These are phyloP conservation scores for Tineola bisselliella DNA, from an alignment of 2,888 invertebrate genomes.

Conservation along the genomic window DNA sequence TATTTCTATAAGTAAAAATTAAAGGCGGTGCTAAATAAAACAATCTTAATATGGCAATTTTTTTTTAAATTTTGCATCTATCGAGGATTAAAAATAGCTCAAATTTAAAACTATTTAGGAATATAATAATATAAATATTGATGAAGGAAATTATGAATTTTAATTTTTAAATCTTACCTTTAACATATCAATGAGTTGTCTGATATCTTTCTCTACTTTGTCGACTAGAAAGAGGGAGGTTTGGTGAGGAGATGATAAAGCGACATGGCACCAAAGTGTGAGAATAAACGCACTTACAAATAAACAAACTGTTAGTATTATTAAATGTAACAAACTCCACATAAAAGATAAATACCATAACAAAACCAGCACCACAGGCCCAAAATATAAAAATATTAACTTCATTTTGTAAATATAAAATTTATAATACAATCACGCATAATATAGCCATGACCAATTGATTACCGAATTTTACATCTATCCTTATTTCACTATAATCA, in stretches of 20 bases:
- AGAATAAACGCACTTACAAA: constrained; percentile 38
- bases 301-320: constrained; percentile 35
- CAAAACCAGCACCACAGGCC: background rate
- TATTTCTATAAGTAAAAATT: no score
- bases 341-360: constrained; percentile 35
- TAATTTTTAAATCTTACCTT: constrained; percentile 50
- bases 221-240: constrained; percentile 68
- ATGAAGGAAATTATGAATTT: no score
- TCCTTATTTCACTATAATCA: background rate
- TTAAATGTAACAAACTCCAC: constrained; percentile 40
- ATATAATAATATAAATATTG: no score
- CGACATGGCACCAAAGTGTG: constrained; percentile 71
- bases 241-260: constrained; percentile 72
- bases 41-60: no score
- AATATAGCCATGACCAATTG: background rate
- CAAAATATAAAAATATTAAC: background rate
- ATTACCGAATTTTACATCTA: background rate
- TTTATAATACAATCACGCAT: background rate
- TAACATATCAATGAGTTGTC: constrained; percentile 68
- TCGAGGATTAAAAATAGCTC: no score
- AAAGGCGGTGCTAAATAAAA: background rate
- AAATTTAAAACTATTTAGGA: no score
- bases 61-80: no score
- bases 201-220: constrained; percentile 69
- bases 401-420: constrained; percentile 8